A percentile compares a stretch with the other conserved stretches of the same genome.
These are phyloP conservation scores for Halesus radiatus DNA, from an alignment of 1,140 invertebrate species.

Conservation along the genomic window DNA sequence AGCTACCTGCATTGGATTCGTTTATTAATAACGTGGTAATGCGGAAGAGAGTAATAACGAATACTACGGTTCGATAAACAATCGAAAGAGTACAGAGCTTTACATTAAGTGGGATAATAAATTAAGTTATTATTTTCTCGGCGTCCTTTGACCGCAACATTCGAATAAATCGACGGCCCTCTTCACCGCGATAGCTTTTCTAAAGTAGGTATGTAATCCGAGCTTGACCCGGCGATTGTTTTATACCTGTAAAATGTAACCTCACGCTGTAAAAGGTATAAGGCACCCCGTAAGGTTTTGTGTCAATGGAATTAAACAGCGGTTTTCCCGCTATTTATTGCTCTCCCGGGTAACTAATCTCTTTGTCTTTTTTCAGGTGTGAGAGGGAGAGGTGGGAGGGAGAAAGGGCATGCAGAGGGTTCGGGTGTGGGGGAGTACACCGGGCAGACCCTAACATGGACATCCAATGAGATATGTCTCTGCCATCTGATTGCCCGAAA, in stretches of 20 bases:
- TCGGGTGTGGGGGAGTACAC: not conserved
- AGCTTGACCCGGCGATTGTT: not conserved
- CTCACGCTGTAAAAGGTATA: not conserved
- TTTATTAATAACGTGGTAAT: too few species aligned
- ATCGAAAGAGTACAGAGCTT: too few species aligned
- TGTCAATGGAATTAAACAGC: conserved; percentile 38
- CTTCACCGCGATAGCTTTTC: not conserved
- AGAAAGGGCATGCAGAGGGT: not conserved
- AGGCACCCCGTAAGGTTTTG: conserved; percentile 7
- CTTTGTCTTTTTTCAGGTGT: conserved; percentile 30
- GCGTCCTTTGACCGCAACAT: not conserved
- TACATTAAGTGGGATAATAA: too few species aligned
- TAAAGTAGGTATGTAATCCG: not conserved
- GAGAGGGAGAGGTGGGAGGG: not conserved
- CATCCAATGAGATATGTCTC: conserved; percentile 6
- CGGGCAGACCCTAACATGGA: not conserved
- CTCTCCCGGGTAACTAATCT: conserved; percentile 33
- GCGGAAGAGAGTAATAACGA: too few species aligned
- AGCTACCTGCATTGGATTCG: too few species aligned
- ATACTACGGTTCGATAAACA: too few species aligned
- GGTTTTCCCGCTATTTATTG: conserved; percentile 35
- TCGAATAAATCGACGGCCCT: not conserved
- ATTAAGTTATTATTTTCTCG: too few species aligned
- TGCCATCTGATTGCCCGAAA: not conserved
- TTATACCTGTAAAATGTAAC: conserved; percentile 20